Evolutionary conservation across 2,113 vertebrate genomes (phyloP).

Genomic region (Diphyllodes magnificus): DNA sequence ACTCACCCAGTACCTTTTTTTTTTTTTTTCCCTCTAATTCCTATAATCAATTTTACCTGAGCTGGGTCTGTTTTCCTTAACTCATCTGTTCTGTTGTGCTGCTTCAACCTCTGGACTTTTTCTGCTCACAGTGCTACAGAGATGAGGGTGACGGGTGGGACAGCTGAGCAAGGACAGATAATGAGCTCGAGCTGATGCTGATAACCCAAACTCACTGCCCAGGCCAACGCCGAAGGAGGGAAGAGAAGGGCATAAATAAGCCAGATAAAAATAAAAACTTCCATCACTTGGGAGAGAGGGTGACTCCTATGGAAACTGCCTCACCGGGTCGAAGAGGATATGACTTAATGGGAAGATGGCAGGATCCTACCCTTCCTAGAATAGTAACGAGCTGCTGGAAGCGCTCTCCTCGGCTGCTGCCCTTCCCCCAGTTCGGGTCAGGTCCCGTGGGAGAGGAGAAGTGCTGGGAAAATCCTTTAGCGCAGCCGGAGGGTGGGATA

Average conservation of each 20-base stretch:
- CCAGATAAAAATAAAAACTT: constrained; percentile 56
- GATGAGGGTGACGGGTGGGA: not conserved
- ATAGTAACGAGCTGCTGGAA: not conserved
- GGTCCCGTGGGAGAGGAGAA: not conserved
- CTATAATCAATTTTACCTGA: not conserved
- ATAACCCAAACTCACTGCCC: not conserved
- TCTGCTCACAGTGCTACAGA: fast-evolving
- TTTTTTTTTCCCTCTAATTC: not conserved
- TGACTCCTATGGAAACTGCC: constrained; percentile 35
- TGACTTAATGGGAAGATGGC: constrained; percentile 16
- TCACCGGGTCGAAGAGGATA: not conserved
- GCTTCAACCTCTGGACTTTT: not conserved
- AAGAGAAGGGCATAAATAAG: not conserved
- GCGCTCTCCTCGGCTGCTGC: not conserved
- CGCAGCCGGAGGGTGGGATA: not conserved
- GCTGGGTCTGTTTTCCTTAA: not conserved
- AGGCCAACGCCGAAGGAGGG: not conserved
- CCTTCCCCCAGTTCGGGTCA: not conserved
- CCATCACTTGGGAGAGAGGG: not conserved
- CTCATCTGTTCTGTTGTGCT: not conserved
- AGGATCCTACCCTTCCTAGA: constrained; percentile 7
- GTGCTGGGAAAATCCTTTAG: not conserved
- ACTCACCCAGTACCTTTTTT: fast-evolving
- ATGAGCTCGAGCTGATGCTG: not conserved
- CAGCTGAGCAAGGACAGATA: not conserved